Percentiles rank a stretch among this genome's conserved stretches.
phyloP scores from a whole-genome alignment of 2,113 vertebrate species.

The Turnix velox region DNA sequence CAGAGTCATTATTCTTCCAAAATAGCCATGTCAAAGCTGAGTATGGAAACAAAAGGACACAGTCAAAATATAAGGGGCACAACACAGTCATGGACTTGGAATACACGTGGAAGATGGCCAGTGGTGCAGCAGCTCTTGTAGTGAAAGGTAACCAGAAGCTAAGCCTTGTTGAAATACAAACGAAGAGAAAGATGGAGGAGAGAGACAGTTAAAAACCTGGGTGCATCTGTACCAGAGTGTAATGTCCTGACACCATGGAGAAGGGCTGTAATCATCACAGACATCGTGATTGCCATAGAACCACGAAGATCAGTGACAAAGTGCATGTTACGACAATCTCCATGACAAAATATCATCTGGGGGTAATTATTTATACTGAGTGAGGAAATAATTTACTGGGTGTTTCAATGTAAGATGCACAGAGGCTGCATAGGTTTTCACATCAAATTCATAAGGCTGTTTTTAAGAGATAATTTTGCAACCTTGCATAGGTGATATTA shows the following conservation, averaged over 20 bases:
- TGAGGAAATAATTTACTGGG: slow-evolving; percentile 2
- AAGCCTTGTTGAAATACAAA: slow-evolving; percentile 39
- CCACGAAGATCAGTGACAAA: slow-evolving; percentile 21
- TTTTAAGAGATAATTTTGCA: slow-evolving; percentile 33
- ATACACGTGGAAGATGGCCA: not conserved
- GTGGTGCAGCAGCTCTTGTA: not conserved
- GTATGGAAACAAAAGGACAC: not conserved
- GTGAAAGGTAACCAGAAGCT: slow-evolving; percentile 34
- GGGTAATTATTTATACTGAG: not conserved
- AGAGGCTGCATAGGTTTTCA: slow-evolving; percentile 57
- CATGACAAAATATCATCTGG: not conserved
- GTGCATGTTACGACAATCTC: not conserved
- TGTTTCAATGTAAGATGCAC: slow-evolving; percentile 41
- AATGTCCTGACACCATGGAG: slow-evolving; percentile 20
- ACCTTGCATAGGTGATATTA: slow-evolving; percentile 51
- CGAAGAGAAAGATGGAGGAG: not conserved
- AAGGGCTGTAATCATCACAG: slow-evolving; percentile 59
- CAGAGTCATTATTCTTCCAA: not conserved
- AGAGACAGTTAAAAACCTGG: slow-evolving; percentile 39
- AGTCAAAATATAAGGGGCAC: not conserved
- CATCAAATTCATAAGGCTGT: slow-evolving; percentile 51
- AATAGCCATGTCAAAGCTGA: not conserved
- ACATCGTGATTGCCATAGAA: not conserved
- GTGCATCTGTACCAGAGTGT: slow-evolving; percentile 4
- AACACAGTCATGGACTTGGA: not conserved